Evolutionary conservation across 92 coral and sea anemone genomes (phyloP).

Genomic region (Scolanthus callimorphus): DNA sequence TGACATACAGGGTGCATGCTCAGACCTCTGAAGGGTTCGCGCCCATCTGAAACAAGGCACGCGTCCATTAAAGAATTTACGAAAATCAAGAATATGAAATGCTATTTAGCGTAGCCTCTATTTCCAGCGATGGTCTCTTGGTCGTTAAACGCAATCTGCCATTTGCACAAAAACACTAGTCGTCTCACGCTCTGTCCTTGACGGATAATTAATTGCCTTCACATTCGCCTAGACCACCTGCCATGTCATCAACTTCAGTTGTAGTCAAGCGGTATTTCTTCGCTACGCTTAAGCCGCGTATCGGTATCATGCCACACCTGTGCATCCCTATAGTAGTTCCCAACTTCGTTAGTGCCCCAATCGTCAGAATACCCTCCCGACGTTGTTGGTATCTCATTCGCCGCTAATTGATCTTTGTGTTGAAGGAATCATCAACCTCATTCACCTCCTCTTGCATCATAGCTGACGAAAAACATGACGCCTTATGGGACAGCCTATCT

Average conservation of each 20-base stretch:
- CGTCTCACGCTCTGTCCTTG: no score
- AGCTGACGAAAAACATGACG: constrained; percentile 44
- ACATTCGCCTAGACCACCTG: constrained; percentile 34
- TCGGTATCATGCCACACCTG: constrained; percentile 39
- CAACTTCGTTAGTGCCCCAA: constrained; percentile 23
- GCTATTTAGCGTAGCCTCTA: no score
- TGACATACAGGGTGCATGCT: no score
- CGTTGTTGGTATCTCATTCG: constrained; percentile 44
- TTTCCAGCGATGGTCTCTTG: no score
- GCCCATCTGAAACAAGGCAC: no score
- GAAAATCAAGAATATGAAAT: no score
- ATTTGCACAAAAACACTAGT: no score
- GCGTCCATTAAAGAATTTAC: no score
- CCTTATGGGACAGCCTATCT: constrained; percentile 40
- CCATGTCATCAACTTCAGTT: constrained; percentile 34
- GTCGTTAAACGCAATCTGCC: no score
- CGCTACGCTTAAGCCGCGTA: constrained; percentile 33
- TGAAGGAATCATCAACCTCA: no score
- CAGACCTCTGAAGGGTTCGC: no score
- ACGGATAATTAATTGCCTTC: constrained; percentile 36
- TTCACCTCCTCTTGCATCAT: no score
- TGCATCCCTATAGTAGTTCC: constrained; percentile 44
- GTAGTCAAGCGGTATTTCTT: constrained; percentile 36
- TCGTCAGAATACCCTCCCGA: constrained; percentile 51
- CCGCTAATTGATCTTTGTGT: constrained; percentile 37